A percentile compares a stretch with the other conserved stretches of the same genome.
These are phyloP conservation scores for Limnodromus scolopaceus DNA, from an alignment of 2,797 vertebrate species.

Conservation along the genomic window DNA sequence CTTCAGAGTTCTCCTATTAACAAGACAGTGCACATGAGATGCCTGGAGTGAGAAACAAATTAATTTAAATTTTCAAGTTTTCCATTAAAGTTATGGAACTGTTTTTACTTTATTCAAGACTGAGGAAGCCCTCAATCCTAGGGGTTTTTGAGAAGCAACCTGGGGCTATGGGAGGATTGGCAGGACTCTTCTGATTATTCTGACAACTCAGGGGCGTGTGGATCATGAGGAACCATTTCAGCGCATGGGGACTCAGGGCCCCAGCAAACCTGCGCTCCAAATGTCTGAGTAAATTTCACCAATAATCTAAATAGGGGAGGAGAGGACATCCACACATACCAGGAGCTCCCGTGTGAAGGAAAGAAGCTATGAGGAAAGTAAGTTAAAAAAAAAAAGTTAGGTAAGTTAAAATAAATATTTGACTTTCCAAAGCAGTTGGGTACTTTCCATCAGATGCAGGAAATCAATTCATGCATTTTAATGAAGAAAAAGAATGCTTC, in stretches of 20 bases:
- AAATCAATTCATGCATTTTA: background rate
- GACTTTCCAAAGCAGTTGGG: background rate
- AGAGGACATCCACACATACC: background rate
- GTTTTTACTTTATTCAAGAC: background rate
- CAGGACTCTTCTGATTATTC: background rate
- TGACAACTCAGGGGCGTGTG: accelerated
- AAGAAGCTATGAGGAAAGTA: background rate
- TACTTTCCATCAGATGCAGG: background rate
- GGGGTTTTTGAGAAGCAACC: background rate
- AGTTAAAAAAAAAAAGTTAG: background rate
- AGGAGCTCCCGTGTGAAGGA: background rate
- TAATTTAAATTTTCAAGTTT: background rate
- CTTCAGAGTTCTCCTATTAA: background rate
- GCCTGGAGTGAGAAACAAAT: background rate
- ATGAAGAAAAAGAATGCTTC: background rate
- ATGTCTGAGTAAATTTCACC: background rate
- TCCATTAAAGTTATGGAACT: background rate
- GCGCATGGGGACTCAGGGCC: accelerated
- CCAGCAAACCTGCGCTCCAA: background rate
- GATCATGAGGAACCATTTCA: background rate
- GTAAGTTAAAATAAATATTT: background rate
- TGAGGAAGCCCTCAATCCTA: background rate
- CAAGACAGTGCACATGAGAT: background rate
- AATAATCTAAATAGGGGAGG: background rate
- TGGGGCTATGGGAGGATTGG: accelerated